Evolutionary conservation across 2,888 invertebrate species (phyloP).

Genomic region (Sisyra terminalis): DNA sequence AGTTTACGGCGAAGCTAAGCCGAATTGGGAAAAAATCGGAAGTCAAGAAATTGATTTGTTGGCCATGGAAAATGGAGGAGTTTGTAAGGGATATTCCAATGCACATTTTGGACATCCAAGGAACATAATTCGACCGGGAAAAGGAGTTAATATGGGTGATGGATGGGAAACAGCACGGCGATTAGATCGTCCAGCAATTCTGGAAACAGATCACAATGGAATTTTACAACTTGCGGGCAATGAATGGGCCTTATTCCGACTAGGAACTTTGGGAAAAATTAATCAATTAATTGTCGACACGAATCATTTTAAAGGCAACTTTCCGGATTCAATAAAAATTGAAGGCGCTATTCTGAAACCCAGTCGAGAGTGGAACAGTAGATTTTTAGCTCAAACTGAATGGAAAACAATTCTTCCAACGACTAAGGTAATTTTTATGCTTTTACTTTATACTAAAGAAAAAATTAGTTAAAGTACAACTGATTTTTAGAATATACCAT

Average conservation of each 20-base stretch:
- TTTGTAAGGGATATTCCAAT: constrained; percentile 38
- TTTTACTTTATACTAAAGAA: constrained; percentile 7
- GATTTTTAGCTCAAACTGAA: constrained; percentile 14
- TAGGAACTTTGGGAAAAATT: constrained; percentile 35
- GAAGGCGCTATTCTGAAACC: constrained; percentile 29
- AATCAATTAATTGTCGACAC: constrained; percentile 39
- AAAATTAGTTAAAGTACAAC: constrained; percentile 5
- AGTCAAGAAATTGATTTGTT: constrained; percentile 31
- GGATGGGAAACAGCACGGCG: constrained; percentile 51
- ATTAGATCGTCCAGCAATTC: constrained; percentile 37
- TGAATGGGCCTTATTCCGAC: constrained; percentile 44
- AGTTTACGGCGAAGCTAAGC: constrained; percentile 35
- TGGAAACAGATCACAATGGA: constrained; percentile 34
- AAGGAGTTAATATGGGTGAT: constrained; percentile 37
- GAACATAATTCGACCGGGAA: constrained; percentile 36
- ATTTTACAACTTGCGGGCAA: constrained; percentile 37
- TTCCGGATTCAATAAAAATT: constrained; percentile 39
- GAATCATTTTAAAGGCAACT: constrained; percentile 46
- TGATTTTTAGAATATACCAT: neutral
- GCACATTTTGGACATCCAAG: constrained; percentile 47
- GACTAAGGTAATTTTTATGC: constrained; percentile 29
- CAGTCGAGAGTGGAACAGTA: constrained; percentile 22
- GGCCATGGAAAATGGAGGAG: constrained; percentile 34
- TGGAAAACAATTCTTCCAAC: constrained; percentile 34
- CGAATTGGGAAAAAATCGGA: constrained; percentile 14